A percentile compares a stretch with the other conserved stretches of the same genome.
These are phyloP conservation scores for Gastrophryne carolinensis DNA, from an alignment of 2,797 vertebrate genomes.

Conservation along the genomic window DNA sequence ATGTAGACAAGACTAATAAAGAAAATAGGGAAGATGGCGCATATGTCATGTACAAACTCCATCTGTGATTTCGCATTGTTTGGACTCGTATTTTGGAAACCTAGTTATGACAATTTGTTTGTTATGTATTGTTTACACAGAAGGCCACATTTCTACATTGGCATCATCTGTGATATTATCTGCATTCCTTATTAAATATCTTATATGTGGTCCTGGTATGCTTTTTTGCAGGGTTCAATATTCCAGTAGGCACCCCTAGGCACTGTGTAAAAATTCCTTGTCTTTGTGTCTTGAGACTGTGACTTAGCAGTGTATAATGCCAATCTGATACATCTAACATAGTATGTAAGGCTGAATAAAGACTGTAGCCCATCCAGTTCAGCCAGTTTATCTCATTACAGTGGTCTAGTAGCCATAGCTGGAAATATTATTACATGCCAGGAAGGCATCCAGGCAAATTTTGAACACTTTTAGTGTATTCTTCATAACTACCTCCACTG, in stretches of 20 bases:
- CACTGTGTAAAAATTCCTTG: neutral
- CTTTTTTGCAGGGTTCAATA: neutral
- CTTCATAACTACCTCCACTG: too few species aligned
- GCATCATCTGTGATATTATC: neutral
- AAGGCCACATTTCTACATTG: neutral
- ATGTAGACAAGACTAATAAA: slow-evolving; percentile 18
- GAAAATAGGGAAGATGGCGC: neutral
- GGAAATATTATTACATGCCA: too few species aligned
- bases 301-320: neutral
- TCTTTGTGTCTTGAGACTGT: too few species aligned
- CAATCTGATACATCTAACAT: neutral
- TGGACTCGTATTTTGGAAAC: neutral
- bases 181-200: too few species aligned
- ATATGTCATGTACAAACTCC: neutral
- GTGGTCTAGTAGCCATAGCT: too few species aligned
- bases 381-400: too few species aligned
- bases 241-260: neutral
- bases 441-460: too few species aligned
- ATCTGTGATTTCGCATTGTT: neutral
- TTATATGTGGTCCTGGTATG: neutral
- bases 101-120: neutral
- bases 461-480: too few species aligned
- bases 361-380: too few species aligned
- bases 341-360: too few species aligned
- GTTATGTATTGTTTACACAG: too few species aligned